phyloP scores from a whole-genome alignment of 2,888 invertebrate species.

The Nomada goodeniana region DNA sequence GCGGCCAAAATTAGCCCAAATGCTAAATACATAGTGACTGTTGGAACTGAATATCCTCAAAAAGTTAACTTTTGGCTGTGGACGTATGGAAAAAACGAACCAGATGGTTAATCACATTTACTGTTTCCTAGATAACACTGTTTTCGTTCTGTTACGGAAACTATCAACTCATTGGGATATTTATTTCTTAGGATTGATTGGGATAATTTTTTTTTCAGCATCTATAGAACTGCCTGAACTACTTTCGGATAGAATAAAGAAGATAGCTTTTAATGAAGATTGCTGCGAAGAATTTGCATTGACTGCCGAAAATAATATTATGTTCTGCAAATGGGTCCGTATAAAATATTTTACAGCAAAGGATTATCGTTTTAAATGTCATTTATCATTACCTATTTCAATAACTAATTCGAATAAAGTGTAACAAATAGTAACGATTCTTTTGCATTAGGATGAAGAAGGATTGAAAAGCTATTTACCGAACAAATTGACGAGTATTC shows the following conservation, averaged over 20 bases:
- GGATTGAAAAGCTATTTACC: slow-evolving; percentile 45
- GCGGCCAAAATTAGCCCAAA: slow-evolving; percentile 86
- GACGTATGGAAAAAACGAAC: slow-evolving; percentile 85
- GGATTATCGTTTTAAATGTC: background rate
- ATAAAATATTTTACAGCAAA: slow-evolving; percentile 7
- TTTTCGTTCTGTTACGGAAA: background rate
- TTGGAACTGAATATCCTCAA: slow-evolving; percentile 85
- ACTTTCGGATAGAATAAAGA: slow-evolving; percentile 67
- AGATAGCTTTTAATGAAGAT: slow-evolving; percentile 83
- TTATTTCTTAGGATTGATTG: background rate
- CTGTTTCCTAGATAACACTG: background rate
- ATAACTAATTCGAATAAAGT: background rate
- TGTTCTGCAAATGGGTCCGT: slow-evolving; percentile 83
- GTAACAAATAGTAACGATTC: background rate
- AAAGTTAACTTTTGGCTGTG: slow-evolving; percentile 87
- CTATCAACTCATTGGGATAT: background rate
- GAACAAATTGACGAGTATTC: slow-evolving; percentile 40
- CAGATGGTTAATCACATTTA: slow-evolving; percentile 85
- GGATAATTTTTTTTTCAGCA: slow-evolving; percentile 48
- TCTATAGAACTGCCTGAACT: slow-evolving; percentile 61
- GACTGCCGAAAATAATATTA: slow-evolving; percentile 81
- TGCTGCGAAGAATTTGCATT: slow-evolving; percentile 83
- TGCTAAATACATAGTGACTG: slow-evolving; percentile 86
- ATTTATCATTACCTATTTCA: background rate
- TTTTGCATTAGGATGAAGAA: slow-evolving; percentile 33